Evolutionary conservation across 2,797 vertebrate genomes (phyloP).

Genomic region (Potorous gilbertii): DNA sequence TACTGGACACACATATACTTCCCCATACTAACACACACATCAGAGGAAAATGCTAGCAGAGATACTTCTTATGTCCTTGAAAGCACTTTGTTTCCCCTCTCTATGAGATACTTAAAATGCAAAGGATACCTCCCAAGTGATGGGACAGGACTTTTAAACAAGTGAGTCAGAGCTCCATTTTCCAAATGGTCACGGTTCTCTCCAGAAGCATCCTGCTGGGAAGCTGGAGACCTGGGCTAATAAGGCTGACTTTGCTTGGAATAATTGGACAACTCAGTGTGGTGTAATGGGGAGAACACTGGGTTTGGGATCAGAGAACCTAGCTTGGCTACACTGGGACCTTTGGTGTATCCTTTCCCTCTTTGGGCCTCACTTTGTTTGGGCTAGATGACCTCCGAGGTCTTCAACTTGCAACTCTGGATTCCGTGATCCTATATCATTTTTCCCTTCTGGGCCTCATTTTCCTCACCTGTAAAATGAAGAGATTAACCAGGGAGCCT

Average conservation of each 20-base stretch:
- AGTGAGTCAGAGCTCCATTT: background rate
- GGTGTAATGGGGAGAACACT: background rate
- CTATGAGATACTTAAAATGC: background rate
- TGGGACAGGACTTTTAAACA: background rate
- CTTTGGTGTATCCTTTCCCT: background rate
- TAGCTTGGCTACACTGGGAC: background rate
- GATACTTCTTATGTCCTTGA: background rate
- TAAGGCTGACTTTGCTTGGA: background rate
- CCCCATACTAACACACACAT: too few species aligned
- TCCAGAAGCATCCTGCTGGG: background rate
- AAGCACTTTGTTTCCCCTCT: background rate
- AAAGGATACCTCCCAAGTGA: background rate
- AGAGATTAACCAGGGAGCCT: background rate
- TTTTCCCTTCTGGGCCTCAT: background rate
- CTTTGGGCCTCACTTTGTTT: background rate
- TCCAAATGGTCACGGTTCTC: background rate
- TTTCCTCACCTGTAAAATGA: background rate
- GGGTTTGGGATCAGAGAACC: background rate
- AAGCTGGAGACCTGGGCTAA: background rate
- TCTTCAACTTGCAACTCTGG: too few species aligned
- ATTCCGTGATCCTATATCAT: too few species aligned
- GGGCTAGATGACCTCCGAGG: too few species aligned
- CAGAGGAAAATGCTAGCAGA: background rate
- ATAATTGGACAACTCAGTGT: background rate
- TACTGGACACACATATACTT: too few species aligned